Evolutionary conservation across 2,888 invertebrate species (phyloP), one percentile per base, ranked within the genome.

Genomic region (Catocala nupta): DNA sequence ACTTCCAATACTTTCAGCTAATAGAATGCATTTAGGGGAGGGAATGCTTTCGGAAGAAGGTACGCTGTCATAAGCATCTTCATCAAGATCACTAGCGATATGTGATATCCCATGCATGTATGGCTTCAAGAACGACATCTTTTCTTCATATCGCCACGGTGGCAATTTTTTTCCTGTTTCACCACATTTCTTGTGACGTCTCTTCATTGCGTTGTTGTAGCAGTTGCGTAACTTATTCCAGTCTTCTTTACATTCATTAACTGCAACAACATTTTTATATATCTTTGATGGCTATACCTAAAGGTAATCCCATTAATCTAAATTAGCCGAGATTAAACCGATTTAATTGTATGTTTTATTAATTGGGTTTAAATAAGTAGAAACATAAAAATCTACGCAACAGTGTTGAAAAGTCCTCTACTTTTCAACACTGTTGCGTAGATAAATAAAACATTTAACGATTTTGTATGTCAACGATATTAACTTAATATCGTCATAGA

Each of bases 91-190:
- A 48, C 69, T 70, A 55, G 10, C 48, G 48, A 65, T 57, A 34
- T 25, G 25, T 25, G 39, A 11, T 42, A 73, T 36, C 4, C 54
- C 58, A 61, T 74, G 60, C 51, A 78, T 68, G 66, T 57, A 65
- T 11, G 65, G 59, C 43, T 34, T 55, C 52, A 77, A 62, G 74
- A 77, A 78, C 58, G 59, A 55, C 75, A 77, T 75, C 12, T 70
- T 67, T 12, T 73, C 69, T 76, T 79, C 75, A 59, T 71, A 74
- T 63, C 73, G 73, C 75, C 77, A 77, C 2, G 70, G 72, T 1
- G 51, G 5, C 51, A 34, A 10, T 36, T 10, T 36, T 51, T 59
- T 66, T 55, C 25, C 25, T 25, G 25, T 25, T 25, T 25, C 25
- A 25, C 25, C 25, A 25, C 25, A 69, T 61, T 55, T 42, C 1